Base-by-base conservation (phyloP, 2,888 invertebrate species). In the Nudaria mundana region DNA sequence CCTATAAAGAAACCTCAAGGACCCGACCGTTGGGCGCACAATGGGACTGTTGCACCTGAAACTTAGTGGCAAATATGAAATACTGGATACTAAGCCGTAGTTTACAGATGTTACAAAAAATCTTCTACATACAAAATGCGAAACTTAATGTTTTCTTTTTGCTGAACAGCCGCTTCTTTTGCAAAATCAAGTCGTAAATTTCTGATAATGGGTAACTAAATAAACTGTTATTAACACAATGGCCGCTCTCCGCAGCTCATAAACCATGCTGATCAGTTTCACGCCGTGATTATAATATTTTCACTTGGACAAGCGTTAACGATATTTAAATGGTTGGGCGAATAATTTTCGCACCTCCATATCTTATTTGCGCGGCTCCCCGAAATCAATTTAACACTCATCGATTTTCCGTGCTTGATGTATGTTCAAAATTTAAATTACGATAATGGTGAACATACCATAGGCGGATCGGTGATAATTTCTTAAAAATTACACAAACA, bases 361-460 rank as follows among this genome's bases (percentile, higher is more conserved):
- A 81, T 82, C 80, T 82, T 84, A 86, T 87, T 87, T 83, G 78
- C 67, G 69, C 63, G 73, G 74, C 79, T 80, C 76, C 77, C 71
- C 76, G 78, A 80, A 88, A 84, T 87, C 86, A 89, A 89, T 89
- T 89, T 59, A 83, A 76, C 83, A 81, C 80, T 74, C 81, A 78
- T 81, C 81, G 79, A 74, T 72, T 75, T 82, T 83, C 76, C 76
- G 76, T 73, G n/a, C n/a, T n/a, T 67, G 71, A 48, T 40, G 58
- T 64, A 62, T 63, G 64, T 65, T 72, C 75, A 75, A 73, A 70
- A 63, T 59, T 66, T 74, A 75, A 85, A 76, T 83, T 82, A 86
- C 79, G 75, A 74, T 81, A 74, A 83, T 80, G 74, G 73, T 71
- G 59, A 65, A 56, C 70, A 52, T 58, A 50, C 79, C 76, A 74